Evolutionary conservation across 1,140 invertebrate species (phyloP).

Genomic region (Diachasmimorpha longicaudata): DNA sequence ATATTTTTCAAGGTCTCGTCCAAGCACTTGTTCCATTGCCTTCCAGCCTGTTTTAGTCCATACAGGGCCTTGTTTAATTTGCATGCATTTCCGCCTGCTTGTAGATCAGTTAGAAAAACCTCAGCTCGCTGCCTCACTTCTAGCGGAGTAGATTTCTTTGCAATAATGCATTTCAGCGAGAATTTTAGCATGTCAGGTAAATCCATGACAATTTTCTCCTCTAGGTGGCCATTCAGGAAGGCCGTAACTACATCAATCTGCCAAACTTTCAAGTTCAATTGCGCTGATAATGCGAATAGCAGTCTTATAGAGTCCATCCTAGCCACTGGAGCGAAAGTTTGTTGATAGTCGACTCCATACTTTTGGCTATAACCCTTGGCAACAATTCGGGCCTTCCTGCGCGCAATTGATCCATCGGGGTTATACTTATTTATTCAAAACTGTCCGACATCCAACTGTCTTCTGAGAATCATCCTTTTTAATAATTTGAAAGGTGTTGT

Average conservation of each 20-base stretch:
- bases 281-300: conserved; percentile 27
- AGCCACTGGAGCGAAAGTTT: conserved; percentile 35
- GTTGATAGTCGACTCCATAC: conserved; percentile 26
- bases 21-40: conserved; percentile 39
- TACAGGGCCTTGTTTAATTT: conserved; percentile 38
- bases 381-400: conserved; percentile 34
- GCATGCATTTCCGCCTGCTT: conserved; percentile 29
- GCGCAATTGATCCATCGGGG: conserved; percentile 18
- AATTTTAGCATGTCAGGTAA: conserved; percentile 37
- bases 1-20: conserved; percentile 15
- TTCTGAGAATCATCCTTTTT: conserved; percentile 27
- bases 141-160: background rate
- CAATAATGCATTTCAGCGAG: background rate
- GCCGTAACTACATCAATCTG: conserved; percentile 47
- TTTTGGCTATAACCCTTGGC: conserved; percentile 28
- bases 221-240: conserved; percentile 45
- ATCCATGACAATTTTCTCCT: conserved; percentile 46
- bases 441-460: conserved; percentile 28
- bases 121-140: conserved; percentile 6
- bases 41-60: conserved; percentile 42
- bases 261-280: conserved; percentile 20
- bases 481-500: conserved; percentile 34
- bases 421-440: conserved; percentile 30
- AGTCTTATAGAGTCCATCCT: conserved; percentile 31
- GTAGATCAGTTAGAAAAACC: conserved; percentile 2